phyloP scores from a whole-genome alignment of 2,797 vertebrate species.

The Aulostomus chinensis region DNA sequence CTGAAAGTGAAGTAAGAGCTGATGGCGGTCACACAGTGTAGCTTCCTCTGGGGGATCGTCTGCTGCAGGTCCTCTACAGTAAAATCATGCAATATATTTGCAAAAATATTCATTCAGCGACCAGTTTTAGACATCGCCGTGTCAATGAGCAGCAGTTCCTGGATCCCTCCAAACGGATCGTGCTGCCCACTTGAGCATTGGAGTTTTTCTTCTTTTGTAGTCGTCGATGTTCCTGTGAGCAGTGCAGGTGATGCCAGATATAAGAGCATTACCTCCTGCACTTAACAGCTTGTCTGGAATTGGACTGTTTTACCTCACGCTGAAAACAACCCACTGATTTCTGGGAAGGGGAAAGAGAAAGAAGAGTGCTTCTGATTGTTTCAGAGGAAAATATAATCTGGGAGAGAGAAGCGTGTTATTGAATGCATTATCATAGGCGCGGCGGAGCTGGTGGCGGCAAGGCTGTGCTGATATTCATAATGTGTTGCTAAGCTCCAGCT shows the following conservation, averaged over 20 bases:
- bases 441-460: slow-evolving; percentile 13
- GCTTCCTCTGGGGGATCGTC: slow-evolving; percentile 48
- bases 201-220: slow-evolving; percentile 9
- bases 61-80: slow-evolving; percentile 69
- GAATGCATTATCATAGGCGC: slow-evolving; percentile 44
- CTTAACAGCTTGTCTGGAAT: slow-evolving; percentile 61
- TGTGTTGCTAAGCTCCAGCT: slow-evolving; percentile 27
- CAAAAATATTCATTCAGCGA: slow-evolving; percentile 78
- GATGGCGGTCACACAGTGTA: slow-evolving; percentile 51
- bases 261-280: slow-evolving; percentile 59
- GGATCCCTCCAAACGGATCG: slow-evolving; percentile 63
- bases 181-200: slow-evolving; percentile 57
- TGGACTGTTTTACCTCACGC: slow-evolving; percentile 51
- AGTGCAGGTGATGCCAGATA: slow-evolving; percentile 33
- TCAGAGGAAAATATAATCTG: slow-evolving; percentile 46
- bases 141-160: slow-evolving; percentile 69
- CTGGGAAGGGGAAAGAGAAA: slow-evolving; percentile 7
- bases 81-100: slow-evolving; percentile 82
- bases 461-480: slow-evolving; percentile 50
- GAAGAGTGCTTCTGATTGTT: slow-evolving; percentile 32
- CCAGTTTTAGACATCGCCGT: slow-evolving; percentile 70
- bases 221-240: no score
- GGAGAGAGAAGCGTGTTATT: slow-evolving; percentile 41
- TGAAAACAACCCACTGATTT: slow-evolving; percentile 38
- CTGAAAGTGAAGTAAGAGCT: slow-evolving; percentile 64